A percentile compares a stretch with the other conserved stretches of the same genome.
phyloP scores from a whole-genome alignment of 1,140 invertebrate genomes.

The Himalopsyche phryganea region DNA sequence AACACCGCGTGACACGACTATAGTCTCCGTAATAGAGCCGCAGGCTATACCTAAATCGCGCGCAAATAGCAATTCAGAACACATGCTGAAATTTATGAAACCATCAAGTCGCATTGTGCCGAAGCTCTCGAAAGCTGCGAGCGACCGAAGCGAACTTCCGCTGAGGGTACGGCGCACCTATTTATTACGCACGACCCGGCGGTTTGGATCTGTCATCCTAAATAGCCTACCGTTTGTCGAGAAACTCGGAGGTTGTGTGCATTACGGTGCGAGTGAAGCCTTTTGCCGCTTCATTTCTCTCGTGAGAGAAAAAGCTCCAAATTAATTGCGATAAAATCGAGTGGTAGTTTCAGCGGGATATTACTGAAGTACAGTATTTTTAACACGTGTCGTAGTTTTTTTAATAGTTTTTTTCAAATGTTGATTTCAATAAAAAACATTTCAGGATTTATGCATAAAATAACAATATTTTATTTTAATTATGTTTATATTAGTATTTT shows the following conservation, averaged over 20 bases:
- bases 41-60: not conserved
- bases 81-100: conserved; percentile 12
- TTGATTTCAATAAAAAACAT: too few species aligned
- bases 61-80: conserved; percentile 4
- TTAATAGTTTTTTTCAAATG: too few species aligned
- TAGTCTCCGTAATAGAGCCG: not conserved
- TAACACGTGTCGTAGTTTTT: too few species aligned
- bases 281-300: conserved; percentile 2
- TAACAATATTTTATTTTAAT: too few species aligned
- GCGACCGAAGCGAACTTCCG: not conserved
- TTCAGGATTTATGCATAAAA: too few species aligned
- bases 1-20: conserved; percentile 9
- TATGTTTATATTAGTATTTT: too few species aligned
- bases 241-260: not conserved
- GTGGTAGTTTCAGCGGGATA: not conserved
- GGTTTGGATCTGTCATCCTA: conserved; percentile 21
- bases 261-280: not conserved
- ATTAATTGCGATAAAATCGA: conserved; percentile 3
- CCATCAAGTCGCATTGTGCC: not conserved
- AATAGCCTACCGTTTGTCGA: conserved; percentile 22
- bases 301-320: not conserved
- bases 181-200: conserved; percentile 14
- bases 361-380: too few species aligned
- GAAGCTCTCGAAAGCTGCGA: not conserved
- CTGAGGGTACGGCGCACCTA: conserved; percentile 10